Conservation (phyloP, 53 echinoderm and acorn worm genomes). For the Henricia sp. region DNA sequence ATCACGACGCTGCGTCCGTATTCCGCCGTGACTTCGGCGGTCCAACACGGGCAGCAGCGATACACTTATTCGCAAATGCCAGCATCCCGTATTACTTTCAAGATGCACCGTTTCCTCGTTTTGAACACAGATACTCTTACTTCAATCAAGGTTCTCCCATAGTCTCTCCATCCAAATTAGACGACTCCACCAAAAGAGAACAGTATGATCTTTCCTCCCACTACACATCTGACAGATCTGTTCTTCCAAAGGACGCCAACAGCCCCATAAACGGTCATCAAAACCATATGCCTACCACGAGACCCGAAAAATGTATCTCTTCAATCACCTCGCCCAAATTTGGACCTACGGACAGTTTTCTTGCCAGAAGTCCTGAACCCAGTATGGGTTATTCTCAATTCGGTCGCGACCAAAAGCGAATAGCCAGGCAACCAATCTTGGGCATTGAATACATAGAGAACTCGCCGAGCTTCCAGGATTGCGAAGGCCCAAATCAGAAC, state of each 20-base stretch:
- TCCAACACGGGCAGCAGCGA: background rate
- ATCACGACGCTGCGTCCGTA: background rate
- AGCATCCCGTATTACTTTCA: background rate
- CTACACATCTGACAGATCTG: too few relatives aligned
- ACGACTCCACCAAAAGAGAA: too few relatives aligned
- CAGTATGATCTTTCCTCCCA: too few relatives aligned
- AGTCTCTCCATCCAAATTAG: background rate
- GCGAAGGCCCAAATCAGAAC: conserved; percentile 9
- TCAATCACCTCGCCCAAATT: too few relatives aligned
- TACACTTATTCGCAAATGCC: background rate
- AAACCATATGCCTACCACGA: too few relatives aligned
- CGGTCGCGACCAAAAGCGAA: too few relatives aligned
- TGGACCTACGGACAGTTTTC: too few relatives aligned
- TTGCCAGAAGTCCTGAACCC: too few relatives aligned
- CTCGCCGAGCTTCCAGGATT: conserved; percentile 12
- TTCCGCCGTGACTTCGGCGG: background rate
- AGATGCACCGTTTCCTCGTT: background rate
- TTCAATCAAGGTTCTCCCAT: background rate
- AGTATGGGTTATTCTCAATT: too few relatives aligned
- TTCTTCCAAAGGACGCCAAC: too few relatives aligned
- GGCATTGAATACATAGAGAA: conserved; percentile 92
- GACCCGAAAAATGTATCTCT: too few relatives aligned
- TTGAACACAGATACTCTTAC: background rate
- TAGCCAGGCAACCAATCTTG: conserved; percentile 81
- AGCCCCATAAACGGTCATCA: too few relatives aligned